Percentiles rank a stretch among this genome's conserved stretches.
Conservation (phyloP, 2,113 vertebrate species). For the Arizona elegans region DNA sequence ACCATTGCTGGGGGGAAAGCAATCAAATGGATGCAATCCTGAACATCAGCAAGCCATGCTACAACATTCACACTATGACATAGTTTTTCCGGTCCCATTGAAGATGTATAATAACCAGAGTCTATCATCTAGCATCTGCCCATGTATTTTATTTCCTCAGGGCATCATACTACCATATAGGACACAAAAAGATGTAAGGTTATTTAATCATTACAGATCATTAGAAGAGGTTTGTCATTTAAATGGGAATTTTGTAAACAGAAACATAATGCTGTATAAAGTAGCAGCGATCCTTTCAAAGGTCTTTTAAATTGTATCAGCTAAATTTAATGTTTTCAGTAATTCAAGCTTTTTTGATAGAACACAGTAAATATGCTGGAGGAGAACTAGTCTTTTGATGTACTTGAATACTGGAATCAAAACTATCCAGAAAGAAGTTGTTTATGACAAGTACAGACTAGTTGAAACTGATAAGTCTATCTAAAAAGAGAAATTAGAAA, state of each 20-base stretch:
- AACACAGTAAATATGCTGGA: constrained; percentile 4
- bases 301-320: constrained; percentile 33
- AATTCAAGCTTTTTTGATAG: constrained; percentile 30
- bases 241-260: constrained; percentile 10
- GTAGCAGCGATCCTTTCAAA: constrained; percentile 20
- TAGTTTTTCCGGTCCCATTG: neutral
- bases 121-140: neutral
- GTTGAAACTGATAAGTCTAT: neutral
- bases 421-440: constrained; percentile 39
- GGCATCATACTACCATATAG: neutral
- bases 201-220: neutral
- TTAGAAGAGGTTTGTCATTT: neutral
- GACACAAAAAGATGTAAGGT: neutral
- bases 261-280: constrained; percentile 13
- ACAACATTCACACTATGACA: neutral
- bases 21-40: neutral
- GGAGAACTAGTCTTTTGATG: constrained; percentile 34
- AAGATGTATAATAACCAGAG: neutral
- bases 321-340: constrained; percentile 20
- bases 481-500: constrained; percentile 3
- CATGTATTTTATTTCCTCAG: neutral
- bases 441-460: constrained; percentile 40
- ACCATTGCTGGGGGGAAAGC: neutral
- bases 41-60: neutral
- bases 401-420: constrained; percentile 40